These are phyloP conservation scores for Gambelia wislizenii DNA, from an alignment of 2,797 vertebrate species.

Conservation along the genomic window DNA sequence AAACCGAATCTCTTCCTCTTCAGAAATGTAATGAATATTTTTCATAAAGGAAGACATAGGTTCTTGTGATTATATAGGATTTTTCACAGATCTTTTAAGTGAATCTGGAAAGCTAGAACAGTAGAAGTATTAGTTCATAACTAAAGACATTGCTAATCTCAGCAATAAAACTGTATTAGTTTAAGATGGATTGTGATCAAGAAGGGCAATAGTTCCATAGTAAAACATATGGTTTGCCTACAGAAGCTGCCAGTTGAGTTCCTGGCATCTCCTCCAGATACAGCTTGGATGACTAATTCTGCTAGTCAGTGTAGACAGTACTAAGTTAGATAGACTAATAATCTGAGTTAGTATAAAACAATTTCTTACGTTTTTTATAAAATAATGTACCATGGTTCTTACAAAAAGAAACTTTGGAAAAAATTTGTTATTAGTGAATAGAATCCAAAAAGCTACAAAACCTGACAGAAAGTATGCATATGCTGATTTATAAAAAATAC, in stretches of 20 bases:
- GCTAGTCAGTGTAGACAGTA: not conserved
- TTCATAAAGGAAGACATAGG: not conserved
- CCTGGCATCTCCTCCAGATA: not conserved
- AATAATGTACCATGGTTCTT: not conserved
- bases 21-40: not conserved
- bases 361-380: not conserved
- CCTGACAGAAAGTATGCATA: not conserved
- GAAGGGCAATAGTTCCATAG: not conserved
- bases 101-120: not conserved
- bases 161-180: not conserved
- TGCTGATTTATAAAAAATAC: too few relatives aligned
- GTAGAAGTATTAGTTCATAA: not conserved
- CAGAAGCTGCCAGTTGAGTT: not conserved
- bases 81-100: not conserved
- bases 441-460: not conserved
- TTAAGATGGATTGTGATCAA: not conserved
- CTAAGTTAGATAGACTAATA: not conserved
- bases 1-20: too few relatives aligned
- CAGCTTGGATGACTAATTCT: not conserved
- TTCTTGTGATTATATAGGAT: not conserved
- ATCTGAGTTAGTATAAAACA: not conserved
- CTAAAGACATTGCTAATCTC: not conserved
- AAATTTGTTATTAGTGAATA: not conserved
- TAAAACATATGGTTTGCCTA: not conserved
- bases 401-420: not conserved